phyloP scores from a whole-genome alignment of 2,797 vertebrate genomes.

The Pachyuromys duprasi region DNA sequence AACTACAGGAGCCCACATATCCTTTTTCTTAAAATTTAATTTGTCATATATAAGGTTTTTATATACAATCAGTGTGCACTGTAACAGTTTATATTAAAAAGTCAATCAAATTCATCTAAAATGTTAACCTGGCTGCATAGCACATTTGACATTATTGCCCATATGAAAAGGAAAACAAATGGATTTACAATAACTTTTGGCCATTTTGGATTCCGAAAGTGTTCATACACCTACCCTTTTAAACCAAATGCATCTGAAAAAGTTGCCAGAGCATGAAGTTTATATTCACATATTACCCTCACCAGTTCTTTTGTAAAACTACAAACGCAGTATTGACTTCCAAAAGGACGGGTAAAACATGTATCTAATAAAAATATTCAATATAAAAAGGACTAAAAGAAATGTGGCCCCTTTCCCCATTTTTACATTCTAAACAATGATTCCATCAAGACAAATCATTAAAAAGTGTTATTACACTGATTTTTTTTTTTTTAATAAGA shows the following conservation, averaged over 20 bases:
- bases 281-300: constrained; percentile 76
- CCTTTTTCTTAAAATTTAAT: constrained; percentile 98
- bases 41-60: constrained; percentile 96
- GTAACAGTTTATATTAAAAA: constrained; percentile 95
- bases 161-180: constrained; percentile 89
- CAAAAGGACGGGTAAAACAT: constrained; percentile 80
- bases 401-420: constrained; percentile 90
- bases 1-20: constrained; percentile 88
- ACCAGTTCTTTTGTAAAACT: constrained; percentile 75
- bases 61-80: constrained; percentile 96
- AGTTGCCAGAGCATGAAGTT: constrained; percentile 80
- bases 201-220: constrained; percentile 82
- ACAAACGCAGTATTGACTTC: constrained; percentile 85
- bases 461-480: constrained; percentile 88
- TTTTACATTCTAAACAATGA: constrained; percentile 95
- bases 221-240: constrained; percentile 79
- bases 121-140: constrained; percentile 98
- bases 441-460: constrained; percentile 89
- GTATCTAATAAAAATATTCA: constrained; percentile 83
- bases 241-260: constrained; percentile 88
- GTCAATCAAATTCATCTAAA: constrained; percentile 91
- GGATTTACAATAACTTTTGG: constrained; percentile 88
- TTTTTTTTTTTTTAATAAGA: constrained; percentile 88
- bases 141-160: constrained; percentile 98
- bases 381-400: constrained; percentile 87